Conservation (phyloP, 2,113 vertebrate species). For the Dunckerocampus dactyliophorus region DNA sequence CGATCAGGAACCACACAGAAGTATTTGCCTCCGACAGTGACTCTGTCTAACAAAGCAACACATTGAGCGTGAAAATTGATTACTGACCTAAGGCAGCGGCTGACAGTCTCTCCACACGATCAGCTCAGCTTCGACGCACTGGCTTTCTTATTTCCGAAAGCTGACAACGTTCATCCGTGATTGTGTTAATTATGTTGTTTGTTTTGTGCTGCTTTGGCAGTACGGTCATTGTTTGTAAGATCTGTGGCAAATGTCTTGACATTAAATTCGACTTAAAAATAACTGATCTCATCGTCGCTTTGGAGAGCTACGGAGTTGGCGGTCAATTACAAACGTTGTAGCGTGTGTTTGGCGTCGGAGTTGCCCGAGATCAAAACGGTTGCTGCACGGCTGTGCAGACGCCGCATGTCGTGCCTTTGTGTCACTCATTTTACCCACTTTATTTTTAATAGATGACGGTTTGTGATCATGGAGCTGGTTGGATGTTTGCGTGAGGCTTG, state of each 20-base stretch:
- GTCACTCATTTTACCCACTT: neutral
- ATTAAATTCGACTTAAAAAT: neutral
- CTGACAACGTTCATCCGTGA: no score
- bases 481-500: slow-evolving; percentile 8
- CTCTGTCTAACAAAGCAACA: neutral
- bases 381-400: neutral
- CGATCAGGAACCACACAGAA: neutral
- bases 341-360: slow-evolving; percentile 14
- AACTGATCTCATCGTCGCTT: slow-evolving; percentile 2
- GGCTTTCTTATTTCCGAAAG: no score
- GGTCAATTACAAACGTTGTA: slow-evolving; percentile 30
- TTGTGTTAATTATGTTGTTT: no score
- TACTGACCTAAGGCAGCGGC: no score
- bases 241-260: neutral
- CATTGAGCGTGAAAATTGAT: neutral
- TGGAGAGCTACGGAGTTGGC: slow-evolving; percentile 1
- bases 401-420: neutral
- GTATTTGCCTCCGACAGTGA: neutral
- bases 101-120: no score
- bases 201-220: no score
- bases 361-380: slow-evolving; percentile 11
- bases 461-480: slow-evolving; percentile 12
- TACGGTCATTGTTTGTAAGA: no score
- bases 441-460: slow-evolving; percentile 43
- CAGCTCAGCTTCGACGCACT: no score